Evolutionary conservation across 2,888 invertebrate genomes (phyloP).

Genomic region (Drosophila glabriapex): DNA sequence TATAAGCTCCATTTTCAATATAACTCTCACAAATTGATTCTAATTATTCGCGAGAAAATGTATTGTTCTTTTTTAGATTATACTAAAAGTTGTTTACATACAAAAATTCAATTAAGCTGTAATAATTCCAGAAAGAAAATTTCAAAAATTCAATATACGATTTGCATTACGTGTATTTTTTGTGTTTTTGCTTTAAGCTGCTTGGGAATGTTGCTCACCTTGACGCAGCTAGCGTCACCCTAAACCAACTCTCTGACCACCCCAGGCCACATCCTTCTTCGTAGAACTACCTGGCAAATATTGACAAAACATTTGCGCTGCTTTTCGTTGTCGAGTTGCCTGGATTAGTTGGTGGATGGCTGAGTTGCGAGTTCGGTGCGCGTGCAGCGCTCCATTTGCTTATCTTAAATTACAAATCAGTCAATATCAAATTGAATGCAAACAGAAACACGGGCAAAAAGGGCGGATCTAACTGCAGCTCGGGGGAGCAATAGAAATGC

Average conservation of each 20-base stretch:
- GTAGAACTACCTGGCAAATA: conserved; percentile 62
- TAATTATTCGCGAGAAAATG: not conserved
- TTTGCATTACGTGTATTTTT: not conserved
- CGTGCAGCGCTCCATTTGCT: conserved; percentile 70
- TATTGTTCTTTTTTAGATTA: not conserved
- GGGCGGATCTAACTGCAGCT: conserved; percentile 19
- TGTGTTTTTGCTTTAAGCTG: conserved; percentile 7
- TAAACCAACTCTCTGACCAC: not conserved
- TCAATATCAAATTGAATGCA: conserved; percentile 77
- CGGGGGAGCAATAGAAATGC: conserved; percentile 46
- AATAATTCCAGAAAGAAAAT: not conserved
- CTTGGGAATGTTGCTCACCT: conserved; percentile 27
- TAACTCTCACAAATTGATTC: not conserved
- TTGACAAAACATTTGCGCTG: conserved; percentile 76
- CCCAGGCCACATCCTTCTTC: not conserved
- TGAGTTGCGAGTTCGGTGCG: conserved; percentile 16
- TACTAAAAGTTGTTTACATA: not conserved
- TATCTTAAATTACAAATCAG: conserved; percentile 82
- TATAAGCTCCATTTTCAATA: not conserved
- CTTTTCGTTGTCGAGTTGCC: conserved; percentile 43
- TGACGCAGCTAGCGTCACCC: conserved; percentile 16
- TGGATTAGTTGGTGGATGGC: conserved; percentile 31
- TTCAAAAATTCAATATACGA: not conserved
- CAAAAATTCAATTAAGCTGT: not conserved
- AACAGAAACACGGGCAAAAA: conserved; percentile 54